Percentiles rank a stretch among this genome's conserved stretches.
Conservation (phyloP, 1,140 invertebrate genomes). For the Pentalonia nigronervosa region DNA sequence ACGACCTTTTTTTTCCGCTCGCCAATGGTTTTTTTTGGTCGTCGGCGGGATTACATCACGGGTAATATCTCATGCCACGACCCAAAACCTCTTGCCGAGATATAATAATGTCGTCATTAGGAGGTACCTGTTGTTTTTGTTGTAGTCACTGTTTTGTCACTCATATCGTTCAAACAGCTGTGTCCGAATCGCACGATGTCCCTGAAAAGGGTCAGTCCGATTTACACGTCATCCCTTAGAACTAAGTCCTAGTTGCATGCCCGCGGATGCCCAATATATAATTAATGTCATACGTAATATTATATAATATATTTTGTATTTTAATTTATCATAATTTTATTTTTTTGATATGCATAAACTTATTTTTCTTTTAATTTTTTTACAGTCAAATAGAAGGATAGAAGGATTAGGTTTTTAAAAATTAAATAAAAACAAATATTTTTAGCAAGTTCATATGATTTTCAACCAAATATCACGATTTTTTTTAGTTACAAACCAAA, state of each 20-base stretch:
- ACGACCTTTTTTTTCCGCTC: background rate
- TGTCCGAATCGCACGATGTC: background rate
- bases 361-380: background rate
- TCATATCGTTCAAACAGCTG: background rate
- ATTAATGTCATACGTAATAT: background rate
- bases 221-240: background rate
- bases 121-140: conserved; percentile 13
- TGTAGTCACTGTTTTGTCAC: background rate
- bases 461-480: too few species aligned
- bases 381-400: background rate
- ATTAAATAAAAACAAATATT: background rate
- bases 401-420: too few species aligned
- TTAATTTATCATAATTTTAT: background rate
- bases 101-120: conserved; percentile 7
- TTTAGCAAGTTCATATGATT: background rate
- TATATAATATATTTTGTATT: background rate
- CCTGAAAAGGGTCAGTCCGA: background rate
- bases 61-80: background rate
- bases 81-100: background rate
- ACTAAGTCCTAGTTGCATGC: background rate
- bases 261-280: background rate
- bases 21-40: background rate
- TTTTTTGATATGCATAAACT: background rate
- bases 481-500: too few species aligned
- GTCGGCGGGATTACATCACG: background rate